Conservation (phyloP, 1,140 invertebrate genomes). For the Drosophila grimshawi region DNA sequence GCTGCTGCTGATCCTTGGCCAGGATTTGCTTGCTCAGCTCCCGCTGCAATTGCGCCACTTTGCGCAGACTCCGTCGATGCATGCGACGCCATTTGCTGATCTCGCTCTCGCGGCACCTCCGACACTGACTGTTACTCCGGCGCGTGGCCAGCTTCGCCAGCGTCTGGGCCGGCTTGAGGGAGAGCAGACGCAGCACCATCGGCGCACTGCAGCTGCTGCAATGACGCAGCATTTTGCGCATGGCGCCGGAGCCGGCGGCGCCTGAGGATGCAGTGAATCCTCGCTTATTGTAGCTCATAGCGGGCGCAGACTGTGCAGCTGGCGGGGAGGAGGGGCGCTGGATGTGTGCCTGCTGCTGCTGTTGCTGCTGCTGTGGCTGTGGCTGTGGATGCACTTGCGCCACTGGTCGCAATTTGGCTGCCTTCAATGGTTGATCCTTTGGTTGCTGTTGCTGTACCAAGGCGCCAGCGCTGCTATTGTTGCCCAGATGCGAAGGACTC, state of each 20-base stretch:
- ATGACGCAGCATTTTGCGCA: constrained; percentile 47
- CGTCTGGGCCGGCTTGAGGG: background rate
- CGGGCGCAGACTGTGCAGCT: constrained; percentile 17
- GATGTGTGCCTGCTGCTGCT: background rate
- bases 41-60: constrained; percentile 36
- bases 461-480: constrained; percentile 48
- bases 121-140: constrained; percentile 33
- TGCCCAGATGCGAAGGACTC: constrained; percentile 77
- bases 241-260: constrained; percentile 11
- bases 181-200: constrained; percentile 35
- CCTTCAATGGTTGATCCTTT: background rate
- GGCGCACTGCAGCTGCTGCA: constrained; percentile 37
- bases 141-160: constrained; percentile 15
- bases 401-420: constrained; percentile 42
- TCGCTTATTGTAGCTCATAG: constrained; percentile 59
- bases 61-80: constrained; percentile 38
- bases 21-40: constrained; percentile 21
- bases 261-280: constrained; percentile 32
- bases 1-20: constrained; percentile 3
- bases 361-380: constrained; percentile 1
- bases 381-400: constrained; percentile 61
- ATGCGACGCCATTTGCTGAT: constrained; percentile 27
- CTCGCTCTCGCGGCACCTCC: constrained; percentile 44
- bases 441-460: constrained; percentile 36
- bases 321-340: constrained; percentile 10